Conservation (phyloP, 2,113 vertebrate species). For the Octodon degus region DNA sequence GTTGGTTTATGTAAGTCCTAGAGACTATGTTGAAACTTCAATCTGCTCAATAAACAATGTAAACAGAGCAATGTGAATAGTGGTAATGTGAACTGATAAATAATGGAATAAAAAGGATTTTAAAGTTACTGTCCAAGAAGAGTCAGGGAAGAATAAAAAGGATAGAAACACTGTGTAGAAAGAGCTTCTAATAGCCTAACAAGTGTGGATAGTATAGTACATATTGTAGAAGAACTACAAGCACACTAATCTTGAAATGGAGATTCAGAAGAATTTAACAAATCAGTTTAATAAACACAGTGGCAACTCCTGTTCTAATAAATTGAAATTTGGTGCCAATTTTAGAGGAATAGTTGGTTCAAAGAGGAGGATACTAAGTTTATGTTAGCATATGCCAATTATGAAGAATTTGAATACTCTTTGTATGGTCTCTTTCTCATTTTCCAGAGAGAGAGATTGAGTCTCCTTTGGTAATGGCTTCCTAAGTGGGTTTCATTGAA, state of each 20-base stretch:
- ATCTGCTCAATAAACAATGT: background rate
- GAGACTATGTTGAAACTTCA: background rate
- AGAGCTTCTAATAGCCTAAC: background rate
- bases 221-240: background rate
- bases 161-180: background rate
- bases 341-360: slow-evolving; percentile 30
- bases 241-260: background rate
- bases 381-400: background rate
- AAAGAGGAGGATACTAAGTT: background rate
- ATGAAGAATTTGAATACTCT: background rate
- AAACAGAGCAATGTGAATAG: slow-evolving; percentile 1
- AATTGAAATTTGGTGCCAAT: background rate
- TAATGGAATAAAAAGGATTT: slow-evolving; percentile 6
- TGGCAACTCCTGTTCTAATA: background rate
- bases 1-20: background rate
- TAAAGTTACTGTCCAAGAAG: background rate
- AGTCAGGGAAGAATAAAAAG: background rate
- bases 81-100: background rate
- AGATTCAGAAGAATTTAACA: slow-evolving; percentile 38
- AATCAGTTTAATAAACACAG: background rate
- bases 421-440: background rate
- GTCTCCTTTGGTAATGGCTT: background rate
- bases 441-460: background rate
- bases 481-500: background rate
- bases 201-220: background rate